Conservation (phyloP, 1,140 invertebrate genomes). For the Temnothorax nylanderi region DNA sequence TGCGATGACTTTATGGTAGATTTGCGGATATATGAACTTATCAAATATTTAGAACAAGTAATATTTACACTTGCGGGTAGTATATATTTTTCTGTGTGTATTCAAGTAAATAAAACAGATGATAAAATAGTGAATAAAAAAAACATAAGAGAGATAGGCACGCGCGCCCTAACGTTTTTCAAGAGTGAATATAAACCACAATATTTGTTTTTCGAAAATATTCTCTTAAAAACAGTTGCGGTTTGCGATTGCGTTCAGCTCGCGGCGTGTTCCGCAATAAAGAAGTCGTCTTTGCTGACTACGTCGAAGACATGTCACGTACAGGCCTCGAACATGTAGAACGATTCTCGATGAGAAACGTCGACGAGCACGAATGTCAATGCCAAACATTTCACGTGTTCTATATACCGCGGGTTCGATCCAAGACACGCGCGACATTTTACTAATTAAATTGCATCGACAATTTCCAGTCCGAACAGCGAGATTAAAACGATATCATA, state of each 20-base stretch:
- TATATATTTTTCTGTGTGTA: too few species aligned
- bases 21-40: too few species aligned
- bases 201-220: neutral
- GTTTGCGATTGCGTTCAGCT: neutral
- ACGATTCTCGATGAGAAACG: constrained; percentile 5
- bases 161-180: neutral
- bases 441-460: constrained; percentile 37
- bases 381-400: neutral
- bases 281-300: constrained; percentile 12
- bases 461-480: neutral
- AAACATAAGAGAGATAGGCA: neutral
- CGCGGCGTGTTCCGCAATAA: neutral
- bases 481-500: constrained; percentile 35
- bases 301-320: constrained; percentile 8
- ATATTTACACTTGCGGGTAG: too few species aligned
- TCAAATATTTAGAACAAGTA: too few species aligned
- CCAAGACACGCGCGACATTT: constrained; percentile 16
- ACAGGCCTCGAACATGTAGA: neutral
- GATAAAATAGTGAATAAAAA: neutral
- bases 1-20: too few species aligned
- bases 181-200: neutral
- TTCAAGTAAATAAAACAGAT: neutral
- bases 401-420: neutral
- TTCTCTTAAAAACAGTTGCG: neutral
- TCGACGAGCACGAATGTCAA: constrained; percentile 17